Evolutionary conservation across 2,797 vertebrate genomes (phyloP).

Genomic region (Neoniphon sammara): DNA sequence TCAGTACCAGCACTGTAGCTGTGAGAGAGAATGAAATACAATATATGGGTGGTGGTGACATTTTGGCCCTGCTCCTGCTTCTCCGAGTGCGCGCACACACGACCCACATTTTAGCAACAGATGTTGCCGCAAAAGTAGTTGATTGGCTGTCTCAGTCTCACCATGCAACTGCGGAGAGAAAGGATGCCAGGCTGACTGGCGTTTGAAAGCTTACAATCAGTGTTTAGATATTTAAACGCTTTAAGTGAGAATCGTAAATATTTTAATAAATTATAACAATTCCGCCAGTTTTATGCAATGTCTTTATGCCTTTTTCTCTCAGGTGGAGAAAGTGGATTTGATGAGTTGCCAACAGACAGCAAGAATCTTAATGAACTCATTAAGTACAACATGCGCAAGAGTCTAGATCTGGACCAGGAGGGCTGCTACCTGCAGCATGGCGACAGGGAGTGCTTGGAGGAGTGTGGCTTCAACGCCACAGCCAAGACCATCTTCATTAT

Average conservation of each 20-base stretch:
- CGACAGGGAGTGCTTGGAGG: constrained; percentile 73
- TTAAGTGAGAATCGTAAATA: neutral
- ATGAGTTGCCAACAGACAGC: constrained; percentile 41
- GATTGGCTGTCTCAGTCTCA: constrained; percentile 4
- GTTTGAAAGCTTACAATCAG: neutral
- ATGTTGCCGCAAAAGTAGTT: constrained; percentile 14
- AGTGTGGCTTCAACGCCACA: constrained; percentile 90
- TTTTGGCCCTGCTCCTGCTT: constrained; percentile 20
- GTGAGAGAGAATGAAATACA: constrained; percentile 25
- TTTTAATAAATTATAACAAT: too few relatives aligned
- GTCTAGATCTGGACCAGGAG: constrained; percentile 80
- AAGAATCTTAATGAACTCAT: constrained; percentile 52
- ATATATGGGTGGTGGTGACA: neutral
- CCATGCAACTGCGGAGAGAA: neutral
- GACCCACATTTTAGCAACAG: constrained; percentile 11
- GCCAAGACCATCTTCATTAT: constrained; percentile 94
- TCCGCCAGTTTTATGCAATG: neutral
- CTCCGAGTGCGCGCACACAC: neutral
- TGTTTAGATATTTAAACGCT: neutral
- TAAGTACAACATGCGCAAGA: constrained; percentile 86
- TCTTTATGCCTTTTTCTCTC: neutral
- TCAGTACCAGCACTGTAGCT: constrained; percentile 24
- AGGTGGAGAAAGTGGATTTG: constrained; percentile 72
- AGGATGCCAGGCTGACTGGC: constrained; percentile 3
- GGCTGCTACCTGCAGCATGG: constrained; percentile 85